These are phyloP conservation scores for Antheraea mylitta DNA, from an alignment of 1,140 invertebrate species.

Conservation along the genomic window DNA sequence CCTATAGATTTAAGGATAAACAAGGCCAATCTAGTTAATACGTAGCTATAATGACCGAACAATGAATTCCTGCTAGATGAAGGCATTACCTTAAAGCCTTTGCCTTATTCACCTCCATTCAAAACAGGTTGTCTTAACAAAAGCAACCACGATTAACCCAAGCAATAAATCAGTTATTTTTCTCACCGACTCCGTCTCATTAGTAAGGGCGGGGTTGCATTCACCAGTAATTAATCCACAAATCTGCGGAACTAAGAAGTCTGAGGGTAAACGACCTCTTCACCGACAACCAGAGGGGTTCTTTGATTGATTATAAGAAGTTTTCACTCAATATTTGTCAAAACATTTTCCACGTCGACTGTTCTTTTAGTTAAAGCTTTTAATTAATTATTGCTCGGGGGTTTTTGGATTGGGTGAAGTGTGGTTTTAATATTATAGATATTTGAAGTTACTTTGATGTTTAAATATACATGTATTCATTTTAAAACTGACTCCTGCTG, in stretches of 20 bases:
- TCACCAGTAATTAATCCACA: constrained; percentile 53
- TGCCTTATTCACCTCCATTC: not conserved
- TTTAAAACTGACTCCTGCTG: not conserved
- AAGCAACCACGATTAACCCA: not conserved
- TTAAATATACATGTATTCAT: not conserved
- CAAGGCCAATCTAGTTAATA: not conserved
- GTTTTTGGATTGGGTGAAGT: not conserved
- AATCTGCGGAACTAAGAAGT: constrained; percentile 35
- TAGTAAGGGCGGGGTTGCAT: constrained; percentile 32
- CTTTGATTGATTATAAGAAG: constrained; percentile 51
- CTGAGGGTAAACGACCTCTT: constrained; percentile 39
- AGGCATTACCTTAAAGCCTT: not conserved
- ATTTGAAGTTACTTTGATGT: not conserved
- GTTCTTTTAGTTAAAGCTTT: constrained; percentile 30
- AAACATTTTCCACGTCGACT: constrained; percentile 46
- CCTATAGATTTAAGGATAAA: not conserved
- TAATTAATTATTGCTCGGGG: constrained; percentile 8
- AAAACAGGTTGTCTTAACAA: not conserved
- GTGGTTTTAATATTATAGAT: no score
- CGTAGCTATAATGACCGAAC: not conserved
- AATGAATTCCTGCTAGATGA: not conserved
- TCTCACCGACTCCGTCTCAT: constrained; percentile 9
- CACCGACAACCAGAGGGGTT: constrained; percentile 27
- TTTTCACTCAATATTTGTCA: constrained; percentile 57
- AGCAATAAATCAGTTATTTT: constrained; percentile 15